Evolutionary conservation across 2,888 invertebrate species (phyloP), one percentile per base, ranked within the genome.

Genomic region (Pseudococcus viburni): DNA sequence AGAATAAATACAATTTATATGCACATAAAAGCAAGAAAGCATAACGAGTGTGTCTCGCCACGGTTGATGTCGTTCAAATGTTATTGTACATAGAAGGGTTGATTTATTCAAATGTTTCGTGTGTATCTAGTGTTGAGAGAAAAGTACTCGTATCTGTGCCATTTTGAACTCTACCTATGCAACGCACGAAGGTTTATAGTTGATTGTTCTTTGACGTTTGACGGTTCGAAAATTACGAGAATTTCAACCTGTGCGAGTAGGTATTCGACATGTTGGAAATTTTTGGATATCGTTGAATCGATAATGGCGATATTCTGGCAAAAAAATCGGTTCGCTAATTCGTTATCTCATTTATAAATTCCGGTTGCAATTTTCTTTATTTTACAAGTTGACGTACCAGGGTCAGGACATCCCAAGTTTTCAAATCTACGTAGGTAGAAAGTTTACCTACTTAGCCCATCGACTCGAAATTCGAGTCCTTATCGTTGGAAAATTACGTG

Each of bases 1-100:
- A n/a, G 59, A 59, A 17, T 59, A 59, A n/a, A 59, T 17, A n/a
- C n/a, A 59, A 59, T 59, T 59, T 59, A 59, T n/a, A 59, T 59
- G 59, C 59, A 59, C 6, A 59, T 59, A 59, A 59, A 59, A 12
- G 22, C 9, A 64, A 22, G 64, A 64, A 64, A 64, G 19, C 64
- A 22, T 64, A 22, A 22, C 64, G 12, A 64, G 64, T 19, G 64
- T 12, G 22, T 64, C 12, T 64, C 11, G 5, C 17, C 15, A n/a
- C 42, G 8, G 59, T 59, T 59, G 59, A 59, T 59, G 59, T 59
- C 59, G 59, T 59, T 59, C n/a, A n/a, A n/a, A 3, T 59, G n/a
- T 3, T 59, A 22, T 22, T 17, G 17, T 55, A 55, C 55, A 12
- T 51, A n/a, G n/a, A 55, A 55, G 55, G 55, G 55, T 55, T 64